phyloP scores from a whole-genome alignment of 2,888 invertebrate species.

The Epistrophe eligans region DNA sequence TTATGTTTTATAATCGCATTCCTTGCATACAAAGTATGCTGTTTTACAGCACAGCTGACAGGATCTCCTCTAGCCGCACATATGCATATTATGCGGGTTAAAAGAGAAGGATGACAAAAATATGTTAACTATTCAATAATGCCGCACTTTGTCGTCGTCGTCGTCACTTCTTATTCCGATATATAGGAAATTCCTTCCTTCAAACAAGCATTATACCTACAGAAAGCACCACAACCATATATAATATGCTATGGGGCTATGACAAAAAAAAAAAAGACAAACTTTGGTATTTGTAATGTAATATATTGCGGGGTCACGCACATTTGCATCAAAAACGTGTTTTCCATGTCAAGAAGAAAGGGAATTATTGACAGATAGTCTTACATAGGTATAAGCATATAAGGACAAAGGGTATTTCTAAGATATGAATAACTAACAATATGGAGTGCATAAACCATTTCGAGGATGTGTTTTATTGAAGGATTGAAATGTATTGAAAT shows the following conservation, averaged over 20 bases:
- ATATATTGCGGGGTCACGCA: conserved; percentile 61
- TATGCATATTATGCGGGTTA: conserved; percentile 37
- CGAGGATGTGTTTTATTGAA: not conserved
- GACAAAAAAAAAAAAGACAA: conserved; percentile 30
- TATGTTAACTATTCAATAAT: conserved; percentile 57
- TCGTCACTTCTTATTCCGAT: conserved; percentile 14
- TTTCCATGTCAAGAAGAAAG: conserved; percentile 31
- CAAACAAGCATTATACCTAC: not conserved
- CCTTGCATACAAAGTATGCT: conserved; percentile 47
- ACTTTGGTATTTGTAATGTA: conserved; percentile 67
- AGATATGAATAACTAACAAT: not conserved
- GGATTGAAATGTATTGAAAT: conserved; percentile 16
- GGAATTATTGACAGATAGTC: conserved; percentile 48
- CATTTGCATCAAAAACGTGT: conserved; percentile 63
- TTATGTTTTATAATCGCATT: conserved; percentile 62
- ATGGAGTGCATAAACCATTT: conserved; percentile 16
- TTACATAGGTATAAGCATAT: not conserved
- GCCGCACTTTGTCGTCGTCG: conserved; percentile 25
- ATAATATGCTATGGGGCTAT: not conserved
- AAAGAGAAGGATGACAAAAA: conserved; percentile 33
- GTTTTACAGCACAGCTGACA: conserved; percentile 55
- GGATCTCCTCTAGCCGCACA: conserved; percentile 3
- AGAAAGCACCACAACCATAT: not conserved
- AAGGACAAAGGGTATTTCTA: not conserved
- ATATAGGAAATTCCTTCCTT: conserved; percentile 39